Conservation (phyloP, 2,797 vertebrate genomes). For the Cossypha polioptera region DNA sequence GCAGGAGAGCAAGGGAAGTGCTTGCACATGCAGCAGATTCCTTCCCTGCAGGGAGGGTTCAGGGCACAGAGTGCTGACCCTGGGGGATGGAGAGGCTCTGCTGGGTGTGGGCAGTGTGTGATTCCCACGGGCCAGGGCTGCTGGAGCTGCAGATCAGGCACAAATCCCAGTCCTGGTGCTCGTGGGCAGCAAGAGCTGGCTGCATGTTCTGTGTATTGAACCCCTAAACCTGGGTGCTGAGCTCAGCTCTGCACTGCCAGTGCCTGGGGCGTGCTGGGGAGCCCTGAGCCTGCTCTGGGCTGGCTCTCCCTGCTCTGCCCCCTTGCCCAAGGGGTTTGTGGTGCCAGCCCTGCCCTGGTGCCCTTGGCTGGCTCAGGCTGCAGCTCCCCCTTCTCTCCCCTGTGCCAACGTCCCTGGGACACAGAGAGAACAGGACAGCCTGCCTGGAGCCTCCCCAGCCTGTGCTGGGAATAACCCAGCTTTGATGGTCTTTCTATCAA, state of each 20-base stretch:
- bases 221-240: background rate
- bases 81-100: background rate
- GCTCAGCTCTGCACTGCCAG: background rate
- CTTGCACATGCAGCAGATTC: background rate
- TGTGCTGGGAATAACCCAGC: background rate
- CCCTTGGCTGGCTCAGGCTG: too few species aligned
- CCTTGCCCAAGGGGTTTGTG: too few species aligned
- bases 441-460: background rate
- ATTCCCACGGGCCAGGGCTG: accelerated
- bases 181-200: background rate
- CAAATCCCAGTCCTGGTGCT: accelerated
- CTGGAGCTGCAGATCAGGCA: background rate
- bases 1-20: background rate
- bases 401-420: background rate
- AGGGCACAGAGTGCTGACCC: background rate
- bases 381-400: too few species aligned
- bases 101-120: background rate
- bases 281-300: background rate
- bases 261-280: accelerated
- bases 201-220: background rate
- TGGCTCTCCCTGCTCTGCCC: too few species aligned
- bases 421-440: background rate
- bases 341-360: too few species aligned
- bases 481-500: background rate
- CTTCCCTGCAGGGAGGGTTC: background rate